Evolutionary conservation across 2,113 vertebrate genomes (phyloP).

Genomic region (Charina bottae): DNA sequence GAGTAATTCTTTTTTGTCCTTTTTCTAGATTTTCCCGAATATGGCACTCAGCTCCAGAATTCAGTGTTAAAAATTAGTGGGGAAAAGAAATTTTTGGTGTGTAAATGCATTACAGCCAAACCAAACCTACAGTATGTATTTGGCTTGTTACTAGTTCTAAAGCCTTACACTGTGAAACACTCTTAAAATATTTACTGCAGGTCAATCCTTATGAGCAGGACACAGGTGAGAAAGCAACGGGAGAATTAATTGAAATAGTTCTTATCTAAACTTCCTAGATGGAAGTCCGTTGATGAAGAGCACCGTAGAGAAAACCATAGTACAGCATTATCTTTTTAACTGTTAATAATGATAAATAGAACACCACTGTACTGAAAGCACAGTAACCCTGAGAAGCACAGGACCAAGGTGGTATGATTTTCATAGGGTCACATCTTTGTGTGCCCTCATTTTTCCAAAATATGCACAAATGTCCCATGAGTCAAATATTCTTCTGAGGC

Average conservation of each 20-base stretch:
- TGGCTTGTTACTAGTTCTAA: background rate
- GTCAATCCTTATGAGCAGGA: background rate
- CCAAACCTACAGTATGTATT: background rate
- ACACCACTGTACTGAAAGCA: background rate
- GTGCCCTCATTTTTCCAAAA: background rate
- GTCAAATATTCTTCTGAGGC: background rate
- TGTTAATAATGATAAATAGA: background rate
- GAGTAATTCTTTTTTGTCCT: background rate
- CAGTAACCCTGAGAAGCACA: background rate
- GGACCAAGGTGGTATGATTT: background rate
- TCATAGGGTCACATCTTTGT: background rate
- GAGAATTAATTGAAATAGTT: background rate
- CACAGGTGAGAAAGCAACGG: background rate
- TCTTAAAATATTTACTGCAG: background rate
- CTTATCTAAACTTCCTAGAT: background rate
- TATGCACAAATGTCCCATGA: background rate
- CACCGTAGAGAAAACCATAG: background rate
- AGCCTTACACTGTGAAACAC: background rate
- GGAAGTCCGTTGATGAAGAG: background rate
- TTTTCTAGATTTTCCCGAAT: background rate
- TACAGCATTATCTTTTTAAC: background rate
- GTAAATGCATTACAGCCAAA: background rate
- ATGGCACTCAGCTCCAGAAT: background rate
- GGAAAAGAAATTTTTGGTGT: background rate
- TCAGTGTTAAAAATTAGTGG: background rate